These are phyloP conservation scores for Gymnocheta viridis DNA, from an alignment of 2,888 invertebrate species.

Conservation along the genomic window DNA sequence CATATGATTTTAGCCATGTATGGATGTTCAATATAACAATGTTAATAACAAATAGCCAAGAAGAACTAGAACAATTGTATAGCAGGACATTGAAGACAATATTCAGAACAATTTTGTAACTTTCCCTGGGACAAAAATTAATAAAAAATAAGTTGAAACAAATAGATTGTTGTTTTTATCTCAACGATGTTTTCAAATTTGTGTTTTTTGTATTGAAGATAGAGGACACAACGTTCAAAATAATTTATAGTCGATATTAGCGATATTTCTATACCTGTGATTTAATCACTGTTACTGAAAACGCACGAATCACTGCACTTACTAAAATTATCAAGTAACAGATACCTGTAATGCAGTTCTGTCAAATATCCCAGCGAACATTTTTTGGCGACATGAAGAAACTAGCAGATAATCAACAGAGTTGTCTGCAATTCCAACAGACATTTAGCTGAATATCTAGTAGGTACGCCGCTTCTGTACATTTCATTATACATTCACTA, in stretches of 20 bases:
- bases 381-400: no score
- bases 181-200: background rate
- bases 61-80: conserved; percentile 21
- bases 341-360: no score
- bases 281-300: no score
- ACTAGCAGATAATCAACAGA: no score
- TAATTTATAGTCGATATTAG: background rate
- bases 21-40: background rate
- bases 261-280: no score
- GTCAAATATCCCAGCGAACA: no score
- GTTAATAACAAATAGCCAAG: conserved; percentile 20
- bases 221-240: background rate
- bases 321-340: no score
- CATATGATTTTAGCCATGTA: conserved; percentile 24
- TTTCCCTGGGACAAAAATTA: background rate
- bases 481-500: no score
- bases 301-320: no score
- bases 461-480: no score
- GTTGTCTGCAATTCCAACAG: no score
- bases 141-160: conserved; percentile 43
- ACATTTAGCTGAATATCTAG: no score
- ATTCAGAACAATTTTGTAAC: conserved; percentile 13
- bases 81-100: conserved; percentile 7
- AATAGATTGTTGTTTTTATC: conserved; percentile 16
- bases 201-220: background rate